Evolutionary conservation across 2,888 invertebrate genomes (phyloP), one percentile per base, ranked within the genome.

Genomic region (Heliconius cydno): DNA sequence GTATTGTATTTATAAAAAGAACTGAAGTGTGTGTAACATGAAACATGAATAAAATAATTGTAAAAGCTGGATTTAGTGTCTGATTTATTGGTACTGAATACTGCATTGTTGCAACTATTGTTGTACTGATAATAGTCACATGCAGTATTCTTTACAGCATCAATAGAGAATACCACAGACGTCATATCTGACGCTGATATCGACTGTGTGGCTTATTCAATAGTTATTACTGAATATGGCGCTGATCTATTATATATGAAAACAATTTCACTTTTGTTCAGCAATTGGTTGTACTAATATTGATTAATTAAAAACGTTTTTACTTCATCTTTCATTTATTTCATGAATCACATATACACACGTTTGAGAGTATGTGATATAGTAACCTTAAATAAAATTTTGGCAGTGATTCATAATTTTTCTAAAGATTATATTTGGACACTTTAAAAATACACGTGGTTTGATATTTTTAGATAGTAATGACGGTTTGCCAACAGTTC

Each of bases 401-500:
- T 90, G 89, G 89, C 90, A 90, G 84, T 86, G 86, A 88, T 87
- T 87, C 87, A 86, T 83, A 75, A 79, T 76, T 86, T 85, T 83
- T 84, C 84, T 83, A 73, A 77, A 77, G 80, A 79, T 82, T 85
- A 84, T 83, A 85, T 84, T 86, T 87, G 87, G 85, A 75, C 73
- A 79, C 46, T 76, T 75, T 84, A 82, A 81, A 84, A 84, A 83
- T 84, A 83, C 52, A 79, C 73, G 66, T 65, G 46, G 30, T 15
- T 57, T 72, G 78, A 79, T 86, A 85, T 85, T 84, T 83, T 82
- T 83, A 84, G 75, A 80, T 19, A 60, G 73, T 74, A 79, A 81
- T 83, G 80, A 84, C 79, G 79, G 82, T 83, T 82, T 83, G 84
- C 84, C 84, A 86, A 84, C 83, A 81, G 77, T 83, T 81, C 83